Base-by-base conservation (phyloP, 2,113 vertebrate genomes). In the Xyliphius kryptos region DNA sequence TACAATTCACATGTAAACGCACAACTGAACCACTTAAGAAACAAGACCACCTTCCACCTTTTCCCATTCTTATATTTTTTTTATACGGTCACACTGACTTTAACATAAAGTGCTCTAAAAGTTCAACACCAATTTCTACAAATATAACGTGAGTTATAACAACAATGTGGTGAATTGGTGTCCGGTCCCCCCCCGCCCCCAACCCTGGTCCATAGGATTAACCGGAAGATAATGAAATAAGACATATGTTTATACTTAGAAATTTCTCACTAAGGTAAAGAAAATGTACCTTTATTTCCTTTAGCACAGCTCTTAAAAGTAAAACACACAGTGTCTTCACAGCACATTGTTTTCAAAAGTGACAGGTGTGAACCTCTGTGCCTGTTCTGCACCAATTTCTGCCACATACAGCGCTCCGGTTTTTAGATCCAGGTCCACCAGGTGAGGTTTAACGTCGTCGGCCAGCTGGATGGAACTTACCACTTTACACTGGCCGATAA, bases 341-440 rank as follows among this genome's bases (percentile, higher is more conserved):
- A 70, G 53, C 6, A 83, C 47, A 2, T 36, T 59, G 6, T 68
- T 73, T 2, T 58, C 73, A 46, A 82, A 47, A 21, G 72, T 77
- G 53, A 83, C 71, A 2, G 91, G 92, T 4, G 88, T 54, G 0
- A 89, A 99, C 82, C 88, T 97, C 73, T 99, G 93, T 20, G 94
- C 93, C 87, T 99, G 96, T 66, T 85, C 85, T 0, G 92, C 94
- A 60, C 93, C 93, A 1, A 97, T 92, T 76, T 98, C 92, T 3
- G 94, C 95, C 36, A 99, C 89, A 1, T 93, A 99, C 73, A 99
- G 64, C 0, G 86, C 91, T 55, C 92, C 91, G 0, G 79, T 91
- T 71, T 81, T 89, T 59, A 82, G 66, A 56, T 91, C 90, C 12
- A 99, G 67, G 44, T 94, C 94, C 17, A 98, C 77, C 60, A 99